phyloP scores from a whole-genome alignment of 2,888 invertebrate genomes.

The Drosophila kanekoi region DNA sequence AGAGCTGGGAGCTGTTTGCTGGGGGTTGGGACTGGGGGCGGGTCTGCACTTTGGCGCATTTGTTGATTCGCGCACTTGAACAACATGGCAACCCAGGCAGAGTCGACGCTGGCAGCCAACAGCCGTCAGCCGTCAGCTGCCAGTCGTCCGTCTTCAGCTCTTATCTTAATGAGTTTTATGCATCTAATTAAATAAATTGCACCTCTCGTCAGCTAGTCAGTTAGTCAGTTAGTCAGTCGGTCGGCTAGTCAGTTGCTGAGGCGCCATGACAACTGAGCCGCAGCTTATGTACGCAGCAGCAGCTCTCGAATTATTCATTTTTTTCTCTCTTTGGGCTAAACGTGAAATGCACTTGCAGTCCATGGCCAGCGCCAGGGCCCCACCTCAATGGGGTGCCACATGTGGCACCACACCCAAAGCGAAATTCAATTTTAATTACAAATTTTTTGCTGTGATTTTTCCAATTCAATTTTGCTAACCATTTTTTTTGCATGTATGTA shows the following conservation, averaged over 20 bases:
- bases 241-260: slow-evolving; percentile 20
- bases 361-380: slow-evolving; percentile 39
- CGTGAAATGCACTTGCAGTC: slow-evolving; percentile 45
- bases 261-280: slow-evolving; percentile 72
- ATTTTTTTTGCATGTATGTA: slow-evolving; percentile 54
- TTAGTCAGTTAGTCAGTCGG: slow-evolving; percentile 9
- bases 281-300: slow-evolving; percentile 19
- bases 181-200: slow-evolving; percentile 84
- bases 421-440: slow-evolving; percentile 78
- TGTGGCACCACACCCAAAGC: slow-evolving; percentile 55
- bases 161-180: slow-evolving; percentile 84
- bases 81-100: slow-evolving; percentile 49
- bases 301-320: slow-evolving; percentile 3
- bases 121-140: slow-evolving; percentile 1
- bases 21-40: slow-evolving; percentile 2
- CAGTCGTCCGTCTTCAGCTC: slow-evolving; percentile 68
- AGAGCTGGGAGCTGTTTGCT: neutral
- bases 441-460: slow-evolving; percentile 64
- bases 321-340: slow-evolving; percentile 11
- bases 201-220: slow-evolving; percentile 50
- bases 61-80: slow-evolving; percentile 79
- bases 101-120: slow-evolving; percentile 14
- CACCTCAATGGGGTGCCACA: slow-evolving; percentile 49
- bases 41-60: slow-evolving; percentile 73
- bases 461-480: slow-evolving; percentile 68